Base-by-base conservation (phyloP, 2,797 vertebrate genomes). In the Sciurus carolinensis region DNA sequence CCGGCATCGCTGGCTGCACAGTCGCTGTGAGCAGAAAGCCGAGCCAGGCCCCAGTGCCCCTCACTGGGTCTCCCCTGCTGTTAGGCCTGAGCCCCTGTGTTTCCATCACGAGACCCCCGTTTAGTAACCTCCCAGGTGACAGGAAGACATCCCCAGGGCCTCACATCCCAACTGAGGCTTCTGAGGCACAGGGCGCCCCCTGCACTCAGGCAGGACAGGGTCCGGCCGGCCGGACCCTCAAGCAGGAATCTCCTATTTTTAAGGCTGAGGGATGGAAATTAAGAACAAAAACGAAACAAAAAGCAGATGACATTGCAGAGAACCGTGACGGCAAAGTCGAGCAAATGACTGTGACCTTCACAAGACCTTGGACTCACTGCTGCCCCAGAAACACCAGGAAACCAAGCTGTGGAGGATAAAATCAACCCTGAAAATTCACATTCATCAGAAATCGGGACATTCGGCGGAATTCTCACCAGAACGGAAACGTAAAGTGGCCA, bases 251-350 rank as follows among this genome's bases (percentile, higher is more conserved):
- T 98, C 97, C 96, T 97, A 11, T 87, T 86, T 94, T 98, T 98
- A 98, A 98, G 98, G 98, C 98, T 97, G 96, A 98, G 98, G 94
- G 96, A 98, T 80, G 90, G 94, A 98, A 97, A 97, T 96, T 30
- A 90, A 92, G 87, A 92, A 84, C 88, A 95, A 98, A 96, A 97
- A 88, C 95, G 96, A 44, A 44, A 72, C 17, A 7, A 14, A 94
- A 69, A 97, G 97, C 96, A 96, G 96, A 94, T 50, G 94, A 98
- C 89, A 93, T 22, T 57, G 92, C 83, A 72, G 0, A 97, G 96
- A 97, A 91, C 77, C 2, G 66, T 22, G 77, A 71, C 44, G 59
- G 97, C 94, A 36, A 97, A 97, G 93, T 39, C 52, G 3, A 94
- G 95, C 94, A 84, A 75, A 96, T 30, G 0, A 87, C 5, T 24